Conservation (phyloP, 1,140 invertebrate genomes). For the Hypsibius dujardini region DNA sequence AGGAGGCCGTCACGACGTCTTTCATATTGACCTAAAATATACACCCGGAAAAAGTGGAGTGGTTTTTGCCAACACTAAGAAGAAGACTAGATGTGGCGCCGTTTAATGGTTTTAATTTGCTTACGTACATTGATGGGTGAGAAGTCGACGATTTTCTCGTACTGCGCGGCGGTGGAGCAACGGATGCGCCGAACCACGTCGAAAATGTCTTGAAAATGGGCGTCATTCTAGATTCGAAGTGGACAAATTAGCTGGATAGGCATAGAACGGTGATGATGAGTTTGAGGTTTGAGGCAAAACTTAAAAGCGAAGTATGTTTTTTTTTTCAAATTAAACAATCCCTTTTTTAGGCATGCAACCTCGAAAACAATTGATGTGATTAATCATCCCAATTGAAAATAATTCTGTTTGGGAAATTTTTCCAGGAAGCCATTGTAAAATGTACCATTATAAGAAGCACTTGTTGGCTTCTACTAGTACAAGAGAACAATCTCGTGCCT, state of each 20-base stretch:
- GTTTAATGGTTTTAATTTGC: background rate
- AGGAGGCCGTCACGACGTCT: constrained; percentile 8
- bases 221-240: constrained; percentile 6
- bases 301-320: background rate
- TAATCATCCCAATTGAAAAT: no score
- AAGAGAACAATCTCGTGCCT: no score
- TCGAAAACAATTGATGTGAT: no score
- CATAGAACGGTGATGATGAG: no score
- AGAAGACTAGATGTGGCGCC: background rate
- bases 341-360: no score
- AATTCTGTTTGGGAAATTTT: no score
- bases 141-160: constrained; percentile 2
- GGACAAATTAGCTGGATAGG: background rate
- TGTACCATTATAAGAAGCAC: no score
- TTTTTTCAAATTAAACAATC: no score
- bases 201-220: constrained; percentile 13
- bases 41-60: background rate
- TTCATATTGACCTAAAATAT: constrained; percentile 10
- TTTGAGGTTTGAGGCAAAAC: background rate
- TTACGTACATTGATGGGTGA: background rate
- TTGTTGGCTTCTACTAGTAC: no score
- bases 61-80: background rate
- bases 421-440: no score
- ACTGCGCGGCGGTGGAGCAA: background rate
- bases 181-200: background rate